Base-by-base conservation (phyloP, 2,113 vertebrate genomes). In the Ctenodactylus gundi region DNA sequence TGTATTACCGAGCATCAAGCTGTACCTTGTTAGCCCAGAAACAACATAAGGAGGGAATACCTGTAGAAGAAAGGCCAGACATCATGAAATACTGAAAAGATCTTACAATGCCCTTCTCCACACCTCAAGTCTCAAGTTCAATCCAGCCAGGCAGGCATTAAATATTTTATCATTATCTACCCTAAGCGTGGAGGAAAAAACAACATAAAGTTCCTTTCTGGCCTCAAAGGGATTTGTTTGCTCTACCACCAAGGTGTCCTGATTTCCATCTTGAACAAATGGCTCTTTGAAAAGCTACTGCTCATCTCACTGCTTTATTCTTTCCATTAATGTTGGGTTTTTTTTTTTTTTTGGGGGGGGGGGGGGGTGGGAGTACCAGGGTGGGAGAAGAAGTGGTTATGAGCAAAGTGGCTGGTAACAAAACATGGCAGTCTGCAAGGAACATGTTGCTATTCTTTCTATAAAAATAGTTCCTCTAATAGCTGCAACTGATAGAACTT, bases 191-290 rank as follows among this genome's bases (percentile, higher is more conserved):
- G 18, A 44, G 62, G 18, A 53, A 11, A 72, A 93, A 29, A n/a
- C 21, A 41, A 41, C 15, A 49, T 13, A 7, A 55, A 29, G 21
- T 8, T 18, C 7, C n/a, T 80, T 75, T 44, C 62, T 14, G 39
- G 23, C 3, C 18, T 46, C 82, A 31, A 64, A 77, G n/a, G 53
- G n/a, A 18, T 23, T 68, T 51, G 51, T 14, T 14, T 27, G 12
- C 55, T 64, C 4, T 67, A 2, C 68, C 64, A 41, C 57, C 49
- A 36, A 36, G 41, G 34, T 34, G 60, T 65, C 73, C 65, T 68
- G 4, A 94, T 86, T 94, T 82, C 72, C 85, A 76, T 86, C 23
- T 10, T n/a, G 65, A 85, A 90, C 55, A 97, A 97, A 88, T 0
- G 39, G 67, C 31, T 68, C 92, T 97, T 93, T 94, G 92, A 96